Conservation (phyloP, 2,888 invertebrate species). For the Dendrolimus houi region DNA sequence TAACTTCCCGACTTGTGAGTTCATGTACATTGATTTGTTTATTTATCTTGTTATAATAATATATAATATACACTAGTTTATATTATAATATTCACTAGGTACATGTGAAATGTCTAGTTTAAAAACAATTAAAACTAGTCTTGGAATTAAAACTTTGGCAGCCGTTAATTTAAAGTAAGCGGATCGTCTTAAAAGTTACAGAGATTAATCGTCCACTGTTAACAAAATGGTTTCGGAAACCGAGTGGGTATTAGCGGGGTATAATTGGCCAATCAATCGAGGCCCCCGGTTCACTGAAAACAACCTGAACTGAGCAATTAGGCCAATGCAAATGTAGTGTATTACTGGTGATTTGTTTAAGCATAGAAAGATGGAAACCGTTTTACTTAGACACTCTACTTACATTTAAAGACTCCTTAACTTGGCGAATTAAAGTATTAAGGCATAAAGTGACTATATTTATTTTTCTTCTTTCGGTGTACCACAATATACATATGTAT, state of each 20-base stretch:
- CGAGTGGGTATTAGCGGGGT: constrained; percentile 32
- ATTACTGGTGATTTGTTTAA: constrained; percentile 20
- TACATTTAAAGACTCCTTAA: too few relatives aligned
- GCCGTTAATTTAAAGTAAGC: not conserved
- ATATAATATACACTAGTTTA: too few relatives aligned
- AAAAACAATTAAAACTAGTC: not conserved
- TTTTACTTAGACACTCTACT: too few relatives aligned
- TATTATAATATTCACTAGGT: too few relatives aligned
- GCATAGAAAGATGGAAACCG: not conserved
- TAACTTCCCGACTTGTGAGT: too few relatives aligned
- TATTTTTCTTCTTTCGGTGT: too few relatives aligned
- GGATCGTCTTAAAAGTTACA: constrained; percentile 10
- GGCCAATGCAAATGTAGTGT: constrained; percentile 28
- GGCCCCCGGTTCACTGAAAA: constrained; percentile 32
- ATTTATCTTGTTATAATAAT: too few relatives aligned
- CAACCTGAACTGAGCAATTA: constrained; percentile 44
- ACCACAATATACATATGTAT: too few relatives aligned
- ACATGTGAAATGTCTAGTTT: too few relatives aligned
- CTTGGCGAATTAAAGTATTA: too few relatives aligned
- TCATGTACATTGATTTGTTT: too few relatives aligned
- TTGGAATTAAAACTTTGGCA: not conserved
- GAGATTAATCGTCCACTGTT: constrained; percentile 18
- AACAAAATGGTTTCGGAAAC: constrained; percentile 21
- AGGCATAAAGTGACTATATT: too few relatives aligned
- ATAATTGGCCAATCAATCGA: constrained; percentile 64